Conservation (phyloP, 2,888 invertebrate genomes). For the Ormyrus pomaceus region DNA sequence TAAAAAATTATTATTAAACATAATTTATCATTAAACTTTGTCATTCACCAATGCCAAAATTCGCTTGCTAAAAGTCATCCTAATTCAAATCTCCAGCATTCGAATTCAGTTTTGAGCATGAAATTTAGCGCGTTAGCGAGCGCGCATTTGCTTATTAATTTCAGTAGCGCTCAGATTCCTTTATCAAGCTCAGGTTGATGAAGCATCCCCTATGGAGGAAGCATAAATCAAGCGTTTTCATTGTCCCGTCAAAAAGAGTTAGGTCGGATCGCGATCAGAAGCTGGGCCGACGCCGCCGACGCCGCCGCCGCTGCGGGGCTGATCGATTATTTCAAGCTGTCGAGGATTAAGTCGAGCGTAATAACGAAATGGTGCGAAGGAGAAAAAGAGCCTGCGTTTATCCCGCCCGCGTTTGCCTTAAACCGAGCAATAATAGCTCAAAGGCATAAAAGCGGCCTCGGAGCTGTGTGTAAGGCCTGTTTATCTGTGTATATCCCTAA, state of each 20-base stretch:
- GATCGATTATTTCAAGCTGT: constrained; percentile 42
- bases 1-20: no score
- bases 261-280: background rate
- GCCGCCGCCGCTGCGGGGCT: background rate
- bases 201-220: background rate
- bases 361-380: constrained; percentile 39
- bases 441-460: constrained; percentile 33
- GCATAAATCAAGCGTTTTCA: constrained; percentile 26
- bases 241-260: constrained; percentile 37
- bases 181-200: background rate
- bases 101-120: no score
- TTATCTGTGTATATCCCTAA: constrained; percentile 42
- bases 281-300: background rate
- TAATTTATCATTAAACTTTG: no score
- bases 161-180: background rate
- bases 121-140: no score
- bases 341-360: constrained; percentile 38
- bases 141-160: no score
- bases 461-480: constrained; percentile 23
- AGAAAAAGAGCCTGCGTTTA: constrained; percentile 19
- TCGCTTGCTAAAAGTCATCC: no score
- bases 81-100: no score
- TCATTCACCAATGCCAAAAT: no score
- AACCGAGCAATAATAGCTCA: constrained; percentile 44
- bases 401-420: background rate